Conservation (phyloP, 2,888 invertebrate species). For the Tubulanus polymorphus region DNA sequence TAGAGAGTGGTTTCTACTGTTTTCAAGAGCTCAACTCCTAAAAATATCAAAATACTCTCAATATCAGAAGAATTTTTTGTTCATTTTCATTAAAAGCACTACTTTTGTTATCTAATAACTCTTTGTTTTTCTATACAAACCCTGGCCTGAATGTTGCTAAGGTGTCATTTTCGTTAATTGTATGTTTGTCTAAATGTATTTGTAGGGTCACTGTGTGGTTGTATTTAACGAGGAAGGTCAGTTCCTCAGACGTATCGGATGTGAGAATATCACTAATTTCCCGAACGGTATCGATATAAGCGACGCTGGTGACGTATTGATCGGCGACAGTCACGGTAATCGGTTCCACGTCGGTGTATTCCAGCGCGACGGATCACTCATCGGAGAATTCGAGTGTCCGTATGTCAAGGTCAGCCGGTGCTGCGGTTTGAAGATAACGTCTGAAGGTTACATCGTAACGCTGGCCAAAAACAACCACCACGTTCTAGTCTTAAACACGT, state of each 20-base stretch:
- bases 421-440: conserved; percentile 95
- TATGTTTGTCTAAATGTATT: conserved; percentile 1
- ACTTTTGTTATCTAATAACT: too few species aligned
- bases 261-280: conserved; percentile 92
- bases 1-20: too few species aligned
- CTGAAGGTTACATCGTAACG: conserved; percentile 84
- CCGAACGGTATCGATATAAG: conserved; percentile 98
- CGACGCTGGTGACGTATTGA: conserved; percentile 91
- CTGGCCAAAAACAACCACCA: conserved; percentile 98
- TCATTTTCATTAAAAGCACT: too few species aligned
- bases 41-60: too few species aligned
- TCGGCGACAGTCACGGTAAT: conserved; percentile 96
- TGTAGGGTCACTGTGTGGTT: conserved; percentile 78
- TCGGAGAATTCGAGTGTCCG: conserved; percentile 87
- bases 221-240: conserved; percentile 88
- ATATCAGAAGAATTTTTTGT: too few species aligned
- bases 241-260: conserved; percentile 88
- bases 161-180: not conserved
- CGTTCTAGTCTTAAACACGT: conserved; percentile 76
- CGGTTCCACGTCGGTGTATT: conserved; percentile 96
- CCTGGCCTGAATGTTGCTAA: too few species aligned
- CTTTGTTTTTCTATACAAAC: too few species aligned
- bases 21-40: too few species aligned
- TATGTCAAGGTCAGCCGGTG: conserved; percentile 97
- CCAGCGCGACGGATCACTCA: conserved; percentile 70